Percentiles rank a stretch among this genome's conserved stretches.
phyloP scores from a whole-genome alignment of 2,113 vertebrate species.

The Eurystomus gularis region DNA sequence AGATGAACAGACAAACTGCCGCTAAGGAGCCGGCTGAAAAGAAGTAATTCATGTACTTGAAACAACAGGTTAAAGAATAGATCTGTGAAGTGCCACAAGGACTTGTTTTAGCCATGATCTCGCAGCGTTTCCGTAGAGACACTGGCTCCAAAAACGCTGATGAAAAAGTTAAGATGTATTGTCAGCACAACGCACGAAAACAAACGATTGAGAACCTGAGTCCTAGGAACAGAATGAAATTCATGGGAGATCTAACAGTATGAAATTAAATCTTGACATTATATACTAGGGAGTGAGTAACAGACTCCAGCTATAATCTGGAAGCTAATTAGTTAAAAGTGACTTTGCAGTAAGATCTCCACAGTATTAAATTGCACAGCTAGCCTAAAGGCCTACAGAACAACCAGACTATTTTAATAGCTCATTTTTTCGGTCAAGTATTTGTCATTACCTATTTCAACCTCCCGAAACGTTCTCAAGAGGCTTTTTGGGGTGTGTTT shows the following conservation, averaged over 20 bases:
- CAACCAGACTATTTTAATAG: neutral
- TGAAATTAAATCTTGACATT: neutral
- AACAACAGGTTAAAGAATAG: neutral
- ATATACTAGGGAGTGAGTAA: neutral
- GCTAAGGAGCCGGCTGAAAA: neutral
- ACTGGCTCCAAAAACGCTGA: neutral
- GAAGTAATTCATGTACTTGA: neutral
- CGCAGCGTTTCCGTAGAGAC: neutral
- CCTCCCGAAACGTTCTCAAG: neutral
- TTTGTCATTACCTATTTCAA: neutral
- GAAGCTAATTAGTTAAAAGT: neutral
- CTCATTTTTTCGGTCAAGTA: neutral
- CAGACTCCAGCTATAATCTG: neutral
- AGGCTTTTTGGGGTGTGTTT: neutral
- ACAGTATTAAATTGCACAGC: neutral
- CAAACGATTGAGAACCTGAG: neutral
- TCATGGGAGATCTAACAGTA: neutral
- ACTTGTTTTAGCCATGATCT: neutral
- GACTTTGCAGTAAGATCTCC: neutral
- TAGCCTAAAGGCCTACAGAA: neutral
- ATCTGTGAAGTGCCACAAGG: neutral
- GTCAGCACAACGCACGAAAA: rapidly evolving
- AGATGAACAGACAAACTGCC: neutral
- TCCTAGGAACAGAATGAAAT: neutral
- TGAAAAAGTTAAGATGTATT: neutral